Percentiles rank a stretch among this genome's conserved stretches.
Conservation (phyloP, 2,113 vertebrate genomes). For the Salvator merianae region DNA sequence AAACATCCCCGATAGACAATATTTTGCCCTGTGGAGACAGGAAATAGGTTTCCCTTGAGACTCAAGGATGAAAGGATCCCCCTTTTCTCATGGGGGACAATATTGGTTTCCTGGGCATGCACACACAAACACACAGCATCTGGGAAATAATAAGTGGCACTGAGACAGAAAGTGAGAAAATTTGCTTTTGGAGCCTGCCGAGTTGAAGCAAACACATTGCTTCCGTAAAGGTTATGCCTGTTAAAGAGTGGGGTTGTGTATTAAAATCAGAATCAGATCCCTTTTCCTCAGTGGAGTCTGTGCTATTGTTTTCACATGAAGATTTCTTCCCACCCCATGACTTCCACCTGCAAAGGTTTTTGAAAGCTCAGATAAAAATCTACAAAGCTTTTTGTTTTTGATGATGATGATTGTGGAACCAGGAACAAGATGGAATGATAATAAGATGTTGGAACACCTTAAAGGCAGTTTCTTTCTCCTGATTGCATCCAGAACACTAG, state of each 20-base stretch:
- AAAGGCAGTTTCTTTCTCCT: neutral
- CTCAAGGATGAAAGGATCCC: neutral
- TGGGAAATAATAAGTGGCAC: slow-evolving; percentile 25
- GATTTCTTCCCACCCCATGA: neutral
- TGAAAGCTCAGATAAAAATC: slow-evolving; percentile 46
- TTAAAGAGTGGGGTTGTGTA: slow-evolving; percentile 19
- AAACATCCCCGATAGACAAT: slow-evolving; percentile 90
- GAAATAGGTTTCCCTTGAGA: slow-evolving; percentile 62
- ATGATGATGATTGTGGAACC: slow-evolving; percentile 20
- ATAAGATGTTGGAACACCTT: slow-evolving; percentile 5
- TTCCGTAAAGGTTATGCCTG: slow-evolving; percentile 20
- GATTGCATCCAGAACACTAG: neutral
- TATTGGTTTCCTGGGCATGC: slow-evolving; percentile 33
- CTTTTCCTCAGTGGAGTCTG: slow-evolving; percentile 42
- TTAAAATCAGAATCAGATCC: slow-evolving; percentile 18
- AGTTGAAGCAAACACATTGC: slow-evolving; percentile 14
- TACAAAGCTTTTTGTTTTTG: slow-evolving; percentile 40
- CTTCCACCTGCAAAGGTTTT: slow-evolving; percentile 17
- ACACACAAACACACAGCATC: slow-evolving; percentile 6
- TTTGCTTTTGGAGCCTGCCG: neutral
- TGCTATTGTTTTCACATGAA: slow-evolving; percentile 45
- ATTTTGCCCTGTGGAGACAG: slow-evolving; percentile 81
- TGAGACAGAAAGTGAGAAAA: neutral
- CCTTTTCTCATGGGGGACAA: slow-evolving; percentile 14
- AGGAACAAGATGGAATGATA: slow-evolving; percentile 29